A percentile compares a stretch with the other conserved stretches of the same genome.
Evolutionary conservation across 1,140 invertebrate species (phyloP).

Genomic region (Aculops lycopersici): DNA sequence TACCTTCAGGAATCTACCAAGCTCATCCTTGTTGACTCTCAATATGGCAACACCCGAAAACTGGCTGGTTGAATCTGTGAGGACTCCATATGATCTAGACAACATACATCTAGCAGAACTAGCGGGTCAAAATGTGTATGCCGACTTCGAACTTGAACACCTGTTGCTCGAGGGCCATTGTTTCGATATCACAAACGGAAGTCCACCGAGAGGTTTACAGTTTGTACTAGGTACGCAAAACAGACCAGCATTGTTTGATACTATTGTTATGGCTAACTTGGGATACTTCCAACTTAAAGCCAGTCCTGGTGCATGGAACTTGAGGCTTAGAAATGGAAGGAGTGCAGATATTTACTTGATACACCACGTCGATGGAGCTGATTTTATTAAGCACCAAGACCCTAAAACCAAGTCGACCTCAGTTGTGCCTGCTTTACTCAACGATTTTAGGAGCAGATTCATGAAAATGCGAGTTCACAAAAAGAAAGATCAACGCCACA

Average conservation of each 20-base stretch:
- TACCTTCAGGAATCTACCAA: constrained; percentile 57
- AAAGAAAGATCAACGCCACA: constrained; percentile 44
- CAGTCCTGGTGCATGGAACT: constrained; percentile 72
- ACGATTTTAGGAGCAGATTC: constrained; percentile 56
- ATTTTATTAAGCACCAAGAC: constrained; percentile 19
- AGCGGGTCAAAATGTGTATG: constrained; percentile 18
- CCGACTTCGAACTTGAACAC: constrained; percentile 68
- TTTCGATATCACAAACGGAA: constrained; percentile 59
- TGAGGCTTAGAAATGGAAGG: constrained; percentile 51
- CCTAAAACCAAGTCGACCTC: constrained; percentile 8
- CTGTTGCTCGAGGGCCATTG: constrained; percentile 72
- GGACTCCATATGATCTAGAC: constrained; percentile 80
- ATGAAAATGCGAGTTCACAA: constrained; percentile 57
- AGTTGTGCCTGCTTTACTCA: constrained; percentile 45
- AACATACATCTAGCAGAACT: constrained; percentile 51
- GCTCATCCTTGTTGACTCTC: constrained; percentile 67
- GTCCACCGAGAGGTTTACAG: constrained; percentile 79
- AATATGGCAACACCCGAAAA: constrained; percentile 85
- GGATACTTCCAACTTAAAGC: constrained; percentile 93
- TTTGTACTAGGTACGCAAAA: constrained; percentile 59
- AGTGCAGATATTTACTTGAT: constrained; percentile 64
- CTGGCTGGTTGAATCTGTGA: constrained; percentile 83
- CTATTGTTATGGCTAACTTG: constrained; percentile 98
- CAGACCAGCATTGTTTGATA: constrained; percentile 48
- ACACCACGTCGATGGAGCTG: constrained; percentile 34